Percentiles rank a stretch among this genome's conserved stretches.
phyloP scores from a whole-genome alignment of 2,888 invertebrate species.

The Drosophila limbata region DNA sequence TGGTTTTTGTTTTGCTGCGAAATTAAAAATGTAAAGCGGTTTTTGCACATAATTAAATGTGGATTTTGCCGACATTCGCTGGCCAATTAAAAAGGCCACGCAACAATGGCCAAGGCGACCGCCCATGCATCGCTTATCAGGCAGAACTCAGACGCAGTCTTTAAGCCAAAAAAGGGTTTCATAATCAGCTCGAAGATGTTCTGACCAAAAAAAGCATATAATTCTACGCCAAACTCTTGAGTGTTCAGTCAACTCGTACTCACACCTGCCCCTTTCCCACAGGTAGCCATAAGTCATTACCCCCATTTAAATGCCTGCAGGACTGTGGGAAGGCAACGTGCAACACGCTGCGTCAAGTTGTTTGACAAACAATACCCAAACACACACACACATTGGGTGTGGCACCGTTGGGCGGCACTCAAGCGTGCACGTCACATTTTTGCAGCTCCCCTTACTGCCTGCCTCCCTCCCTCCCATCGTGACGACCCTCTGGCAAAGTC shows the following conservation, averaged over 20 bases:
- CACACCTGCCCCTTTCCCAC: slow-evolving; percentile 16
- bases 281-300: slow-evolving; percentile 73
- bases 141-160: slow-evolving; percentile 21
- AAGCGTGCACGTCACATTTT: slow-evolving; percentile 79
- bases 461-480: slow-evolving; percentile 9
- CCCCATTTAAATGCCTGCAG: slow-evolving; percentile 61
- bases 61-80: slow-evolving; percentile 45
- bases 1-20: slow-evolving; percentile 13
- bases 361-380: slow-evolving; percentile 71
- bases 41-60: slow-evolving; percentile 75
- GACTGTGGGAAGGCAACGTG: slow-evolving; percentile 17
- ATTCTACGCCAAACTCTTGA: slow-evolving; percentile 28
- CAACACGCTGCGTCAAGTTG: slow-evolving; percentile 61
- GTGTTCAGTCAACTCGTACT: slow-evolving; percentile 36
- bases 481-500: slow-evolving; percentile 37
- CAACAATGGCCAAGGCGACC: slow-evolving; percentile 72
- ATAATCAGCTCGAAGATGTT: slow-evolving; percentile 53
- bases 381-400: slow-evolving; percentile 27
- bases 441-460: slow-evolving; percentile 38
- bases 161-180: slow-evolving; percentile 35
- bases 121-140: slow-evolving; percentile 70
- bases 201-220: not conserved
- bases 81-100: slow-evolving; percentile 78
- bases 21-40: slow-evolving; percentile 75
- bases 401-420: slow-evolving; percentile 59